Percentiles rank a stretch among this genome's conserved stretches.
phyloP scores from a whole-genome alignment of 2,113 vertebrate species.

The Zapornia atra region DNA sequence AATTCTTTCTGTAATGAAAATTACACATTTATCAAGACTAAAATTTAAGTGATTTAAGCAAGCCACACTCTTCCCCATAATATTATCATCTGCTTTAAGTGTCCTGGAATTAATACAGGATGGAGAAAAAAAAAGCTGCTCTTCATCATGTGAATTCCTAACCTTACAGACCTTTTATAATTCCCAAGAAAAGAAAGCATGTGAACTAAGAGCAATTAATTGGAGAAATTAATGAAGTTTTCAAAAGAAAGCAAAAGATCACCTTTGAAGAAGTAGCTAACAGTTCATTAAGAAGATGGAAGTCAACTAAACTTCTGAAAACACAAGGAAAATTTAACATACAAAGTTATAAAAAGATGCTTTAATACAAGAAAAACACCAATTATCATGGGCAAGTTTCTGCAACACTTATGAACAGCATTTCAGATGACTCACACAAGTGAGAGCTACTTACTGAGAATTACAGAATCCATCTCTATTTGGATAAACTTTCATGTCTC shows the following conservation, averaged over 20 bases:
- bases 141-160: background rate
- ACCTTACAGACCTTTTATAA: background rate
- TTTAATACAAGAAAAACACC: slow-evolving; percentile 21
- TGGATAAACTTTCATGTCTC: slow-evolving; percentile 11
- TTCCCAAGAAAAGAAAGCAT: background rate
- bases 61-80: background rate
- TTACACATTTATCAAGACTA: background rate
- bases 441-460: background rate
- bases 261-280: background rate
- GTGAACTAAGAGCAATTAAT: background rate
- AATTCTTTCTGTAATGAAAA: background rate
- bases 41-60: background rate
- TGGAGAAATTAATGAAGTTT: background rate
- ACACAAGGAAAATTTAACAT: background rate
- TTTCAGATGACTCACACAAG: slow-evolving; percentile 24
- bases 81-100: background rate
- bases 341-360: background rate
- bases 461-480: background rate
- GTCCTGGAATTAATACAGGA: background rate
- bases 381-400: slow-evolving; percentile 22
- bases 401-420: background rate
- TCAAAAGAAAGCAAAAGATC: background rate
- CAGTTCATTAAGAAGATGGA: background rate
- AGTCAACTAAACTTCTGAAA: background rate
- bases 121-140: background rate